A percentile compares a stretch with the other conserved stretches of the same genome.
These are phyloP conservation scores for Sorex maritimensis DNA, from an alignment of 2,797 vertebrate species.

Conservation along the genomic window DNA sequence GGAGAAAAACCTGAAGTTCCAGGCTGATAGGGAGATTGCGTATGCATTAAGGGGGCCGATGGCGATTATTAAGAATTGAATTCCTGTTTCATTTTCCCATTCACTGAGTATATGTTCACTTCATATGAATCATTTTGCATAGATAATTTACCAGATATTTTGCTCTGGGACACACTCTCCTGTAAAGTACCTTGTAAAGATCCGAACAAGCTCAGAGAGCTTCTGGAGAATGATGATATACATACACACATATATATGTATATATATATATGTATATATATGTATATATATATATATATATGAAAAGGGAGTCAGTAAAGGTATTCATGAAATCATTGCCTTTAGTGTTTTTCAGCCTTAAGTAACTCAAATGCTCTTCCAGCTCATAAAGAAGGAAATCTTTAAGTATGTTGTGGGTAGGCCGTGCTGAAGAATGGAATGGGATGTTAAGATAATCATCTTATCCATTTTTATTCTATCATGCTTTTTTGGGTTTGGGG, in stretches of 20 bases:
- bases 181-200: not conserved
- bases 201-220: not conserved
- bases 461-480: not conserved
- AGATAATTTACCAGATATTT: not conserved
- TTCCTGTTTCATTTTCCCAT: constrained; percentile 59
- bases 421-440: not conserved
- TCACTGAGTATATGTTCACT: constrained; percentile 46
- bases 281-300: not conserved
- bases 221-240: not conserved
- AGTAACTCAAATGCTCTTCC: not conserved
- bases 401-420: constrained; percentile 41
- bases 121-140: constrained; percentile 51
- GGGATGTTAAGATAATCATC: not conserved
- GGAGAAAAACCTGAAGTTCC: not conserved
- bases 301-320: constrained; percentile 29
- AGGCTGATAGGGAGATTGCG: not conserved
- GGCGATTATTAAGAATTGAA: constrained; percentile 5
- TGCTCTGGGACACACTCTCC: not conserved
- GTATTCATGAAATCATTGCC: constrained; percentile 48
- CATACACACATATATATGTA: not conserved
- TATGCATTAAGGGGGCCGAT: not conserved
- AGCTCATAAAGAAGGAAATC: not conserved
- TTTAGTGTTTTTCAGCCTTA: constrained; percentile 45
- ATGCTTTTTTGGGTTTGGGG: too few species aligned
- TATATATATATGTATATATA: not conserved